These are phyloP conservation scores for Puma concolor DNA, from an alignment of 2,113 vertebrate genomes.

Conservation along the genomic window DNA sequence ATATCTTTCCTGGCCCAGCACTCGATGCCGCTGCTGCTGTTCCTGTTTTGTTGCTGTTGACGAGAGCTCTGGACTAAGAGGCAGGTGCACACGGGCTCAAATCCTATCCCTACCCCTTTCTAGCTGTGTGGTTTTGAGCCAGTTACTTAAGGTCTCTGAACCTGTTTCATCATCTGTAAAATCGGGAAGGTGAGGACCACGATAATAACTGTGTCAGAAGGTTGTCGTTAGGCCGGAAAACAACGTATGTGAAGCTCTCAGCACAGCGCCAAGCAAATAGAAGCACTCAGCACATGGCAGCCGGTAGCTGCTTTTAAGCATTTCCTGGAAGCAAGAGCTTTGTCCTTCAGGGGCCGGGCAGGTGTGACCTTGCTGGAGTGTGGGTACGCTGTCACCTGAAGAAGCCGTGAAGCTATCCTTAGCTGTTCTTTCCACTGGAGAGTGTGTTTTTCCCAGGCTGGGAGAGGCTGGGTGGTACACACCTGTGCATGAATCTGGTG, in stretches of 20 bases:
- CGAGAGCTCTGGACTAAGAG: not conserved
- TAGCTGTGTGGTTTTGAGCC: not conserved
- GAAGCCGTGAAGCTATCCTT: not conserved
- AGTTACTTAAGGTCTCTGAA: not conserved
- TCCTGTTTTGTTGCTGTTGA: not conserved
- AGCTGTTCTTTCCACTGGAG: conserved; percentile 60
- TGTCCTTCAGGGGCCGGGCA: not conserved
- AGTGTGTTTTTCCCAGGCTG: conserved; percentile 46
- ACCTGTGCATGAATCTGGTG: conserved; percentile 19
- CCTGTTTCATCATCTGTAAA: not conserved
- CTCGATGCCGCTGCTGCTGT: not conserved
- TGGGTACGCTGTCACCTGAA: conserved; percentile 73
- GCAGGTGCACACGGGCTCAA: not conserved
- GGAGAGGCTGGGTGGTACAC: not conserved
- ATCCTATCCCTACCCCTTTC: not conserved
- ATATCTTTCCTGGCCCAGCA: not conserved
- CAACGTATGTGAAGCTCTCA: rapidly evolving
- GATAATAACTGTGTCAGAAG: not conserved
- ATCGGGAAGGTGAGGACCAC: not conserved
- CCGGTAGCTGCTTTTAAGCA: not conserved
- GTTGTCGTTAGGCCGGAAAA: not conserved
- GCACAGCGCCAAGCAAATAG: not conserved
- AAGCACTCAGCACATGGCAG: not conserved
- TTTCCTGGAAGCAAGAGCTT: not conserved
- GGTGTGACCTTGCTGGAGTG: conserved; percentile 54